Evolutionary conservation across 1,140 invertebrate genomes (phyloP).

Genomic region (Pogonomyrmex californicus): DNA sequence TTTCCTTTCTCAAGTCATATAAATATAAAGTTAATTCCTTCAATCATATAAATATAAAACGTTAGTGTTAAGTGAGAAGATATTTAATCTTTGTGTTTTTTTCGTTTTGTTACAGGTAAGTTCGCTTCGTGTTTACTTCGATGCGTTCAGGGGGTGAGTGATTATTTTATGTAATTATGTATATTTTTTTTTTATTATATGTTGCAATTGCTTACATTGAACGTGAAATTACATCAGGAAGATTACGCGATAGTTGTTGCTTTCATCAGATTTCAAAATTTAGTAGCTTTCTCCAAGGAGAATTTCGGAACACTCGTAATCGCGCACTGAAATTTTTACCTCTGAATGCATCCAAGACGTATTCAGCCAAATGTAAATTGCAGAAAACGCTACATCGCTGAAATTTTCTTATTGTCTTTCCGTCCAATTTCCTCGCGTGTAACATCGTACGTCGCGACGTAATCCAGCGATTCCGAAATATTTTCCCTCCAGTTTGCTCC

Average conservation of each 20-base stretch:
- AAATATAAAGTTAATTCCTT: not conserved
- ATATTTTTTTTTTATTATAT: constrained; percentile 2
- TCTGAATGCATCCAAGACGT: not conserved
- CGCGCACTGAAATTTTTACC: not conserved
- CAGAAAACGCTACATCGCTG: not conserved
- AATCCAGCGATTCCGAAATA: constrained; percentile 19
- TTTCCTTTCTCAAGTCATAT: not conserved
- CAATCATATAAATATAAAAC: not conserved
- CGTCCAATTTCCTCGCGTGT: not conserved
- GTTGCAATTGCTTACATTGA: not conserved
- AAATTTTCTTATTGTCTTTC: constrained; percentile 13
- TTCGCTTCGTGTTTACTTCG: not conserved
- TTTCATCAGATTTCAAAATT: not conserved
- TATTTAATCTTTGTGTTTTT: not conserved
- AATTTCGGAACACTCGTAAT: not conserved
- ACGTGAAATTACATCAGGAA: not conserved
- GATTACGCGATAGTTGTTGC: not conserved
- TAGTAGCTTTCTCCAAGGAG: not conserved
- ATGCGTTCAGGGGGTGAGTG: constrained; percentile 8
- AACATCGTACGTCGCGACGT: constrained; percentile 1
- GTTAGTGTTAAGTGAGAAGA: not conserved
- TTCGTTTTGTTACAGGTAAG: constrained; percentile 53
- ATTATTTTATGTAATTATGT: not conserved
- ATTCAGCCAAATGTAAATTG: constrained; percentile 29
- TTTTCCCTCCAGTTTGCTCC: constrained; percentile 14